Conservation (phyloP, 2,113 vertebrate genomes). For the Alces alces region DNA sequence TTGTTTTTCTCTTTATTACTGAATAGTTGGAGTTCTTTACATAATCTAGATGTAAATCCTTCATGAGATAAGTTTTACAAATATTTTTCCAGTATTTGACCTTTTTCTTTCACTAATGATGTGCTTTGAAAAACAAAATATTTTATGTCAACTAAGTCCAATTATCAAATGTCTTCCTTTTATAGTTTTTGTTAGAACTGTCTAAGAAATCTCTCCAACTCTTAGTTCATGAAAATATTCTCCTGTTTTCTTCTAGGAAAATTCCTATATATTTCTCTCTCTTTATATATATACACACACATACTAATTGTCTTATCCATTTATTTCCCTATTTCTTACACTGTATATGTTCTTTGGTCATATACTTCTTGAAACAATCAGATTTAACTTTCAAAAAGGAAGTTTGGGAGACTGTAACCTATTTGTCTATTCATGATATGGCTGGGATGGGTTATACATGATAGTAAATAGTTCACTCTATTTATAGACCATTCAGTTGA, state of each 20-base stretch:
- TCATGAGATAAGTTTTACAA: background rate
- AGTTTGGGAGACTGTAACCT: background rate
- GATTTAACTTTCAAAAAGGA: background rate
- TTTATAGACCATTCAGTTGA: background rate
- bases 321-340: background rate
- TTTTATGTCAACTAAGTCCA: background rate
- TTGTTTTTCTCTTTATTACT: background rate
- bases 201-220: background rate
- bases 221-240: background rate
- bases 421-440: background rate
- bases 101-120: background rate
- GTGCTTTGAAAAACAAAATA: background rate
- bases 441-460: background rate
- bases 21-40: background rate
- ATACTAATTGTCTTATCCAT: background rate
- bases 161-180: background rate
- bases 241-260: background rate
- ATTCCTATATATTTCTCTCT: background rate
- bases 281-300: fast-evolving
- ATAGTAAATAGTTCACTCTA: background rate
- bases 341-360: background rate
- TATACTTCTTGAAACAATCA: background rate
- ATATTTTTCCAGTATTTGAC: background rate
- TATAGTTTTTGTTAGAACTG: background rate
- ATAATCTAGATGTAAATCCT: background rate